Percentiles rank a stretch among this genome's conserved stretches.
phyloP scores from a whole-genome alignment of 2,888 invertebrate species.

The Metopia argyrocephala region DNA sequence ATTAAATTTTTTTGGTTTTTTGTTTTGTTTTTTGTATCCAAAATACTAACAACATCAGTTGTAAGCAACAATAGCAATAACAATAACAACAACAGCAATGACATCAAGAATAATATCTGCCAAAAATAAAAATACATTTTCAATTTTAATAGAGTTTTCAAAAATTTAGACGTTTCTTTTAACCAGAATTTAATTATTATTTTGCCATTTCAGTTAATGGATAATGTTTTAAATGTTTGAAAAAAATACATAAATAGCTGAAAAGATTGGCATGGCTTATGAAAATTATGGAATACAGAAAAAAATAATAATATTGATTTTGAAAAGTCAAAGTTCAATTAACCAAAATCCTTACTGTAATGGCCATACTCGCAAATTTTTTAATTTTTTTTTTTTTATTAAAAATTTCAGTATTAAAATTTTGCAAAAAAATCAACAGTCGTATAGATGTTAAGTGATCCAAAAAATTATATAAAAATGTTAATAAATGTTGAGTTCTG shows the following conservation, averaged over 20 bases:
- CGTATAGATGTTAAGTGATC: no score
- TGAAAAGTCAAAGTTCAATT: no score
- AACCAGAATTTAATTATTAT: slow-evolving; percentile 47
- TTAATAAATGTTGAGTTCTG: no score
- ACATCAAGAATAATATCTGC: background rate
- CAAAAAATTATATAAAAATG: no score
- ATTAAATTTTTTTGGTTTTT: no score
- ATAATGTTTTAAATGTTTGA: background rate
- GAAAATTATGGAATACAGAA: no score
- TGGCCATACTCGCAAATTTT: no score
- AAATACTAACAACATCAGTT: background rate
- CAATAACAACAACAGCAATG: slow-evolving; percentile 20
- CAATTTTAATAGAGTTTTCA: slow-evolving; percentile 51
- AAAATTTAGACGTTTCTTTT: slow-evolving; percentile 48
- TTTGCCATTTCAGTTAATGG: background rate
- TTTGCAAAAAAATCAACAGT: no score
- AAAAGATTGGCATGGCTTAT: background rate
- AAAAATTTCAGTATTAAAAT: no score
- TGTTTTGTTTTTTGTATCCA: background rate
- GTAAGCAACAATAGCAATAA: background rate
- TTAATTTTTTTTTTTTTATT: no score
- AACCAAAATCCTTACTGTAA: no score
- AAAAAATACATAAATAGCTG: background rate
- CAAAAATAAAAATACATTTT: slow-evolving; percentile 41
- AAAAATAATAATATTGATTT: no score